Conservation (phyloP, 2,797 vertebrate genomes). For the Odontamblyopus rebecca region DNA sequence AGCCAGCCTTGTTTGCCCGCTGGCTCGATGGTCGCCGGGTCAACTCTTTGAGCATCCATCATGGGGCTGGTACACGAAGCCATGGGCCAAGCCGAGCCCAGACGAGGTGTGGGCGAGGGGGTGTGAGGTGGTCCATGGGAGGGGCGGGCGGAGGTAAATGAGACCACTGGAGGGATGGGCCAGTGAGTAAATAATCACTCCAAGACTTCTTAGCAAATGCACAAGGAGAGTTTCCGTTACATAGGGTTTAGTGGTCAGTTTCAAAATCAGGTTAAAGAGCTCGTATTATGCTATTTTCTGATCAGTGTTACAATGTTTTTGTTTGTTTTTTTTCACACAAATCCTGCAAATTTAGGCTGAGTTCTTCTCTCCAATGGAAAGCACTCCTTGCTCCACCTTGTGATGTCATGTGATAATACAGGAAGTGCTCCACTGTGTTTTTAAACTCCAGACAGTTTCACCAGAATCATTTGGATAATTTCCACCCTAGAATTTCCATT, state of each 20-base stretch:
- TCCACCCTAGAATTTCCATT: too few species aligned
- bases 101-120: constrained; percentile 47
- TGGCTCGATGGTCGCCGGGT: constrained; percentile 67
- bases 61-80: constrained; percentile 52
- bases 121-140: constrained; percentile 30
- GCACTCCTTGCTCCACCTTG: too few species aligned
- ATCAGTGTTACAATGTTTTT: too few species aligned
- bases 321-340: too few species aligned
- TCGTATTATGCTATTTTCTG: too few species aligned
- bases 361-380: too few species aligned
- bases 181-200: constrained; percentile 58
- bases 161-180: constrained; percentile 57
- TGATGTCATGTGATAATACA: too few species aligned
- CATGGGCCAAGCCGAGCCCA: constrained; percentile 53
- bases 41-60: constrained; percentile 76
- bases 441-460: too few species aligned
- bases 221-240: background rate
- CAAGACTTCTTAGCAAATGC: background rate
- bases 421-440: too few species aligned
- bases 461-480: too few species aligned
- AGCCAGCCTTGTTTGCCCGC: constrained; percentile 67
- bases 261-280: background rate
- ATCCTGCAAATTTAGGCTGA: too few species aligned
- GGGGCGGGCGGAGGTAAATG: constrained; percentile 50
- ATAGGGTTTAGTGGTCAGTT: background rate